phyloP scores from a whole-genome alignment of 2,888 invertebrate species.

The Dione juno region DNA sequence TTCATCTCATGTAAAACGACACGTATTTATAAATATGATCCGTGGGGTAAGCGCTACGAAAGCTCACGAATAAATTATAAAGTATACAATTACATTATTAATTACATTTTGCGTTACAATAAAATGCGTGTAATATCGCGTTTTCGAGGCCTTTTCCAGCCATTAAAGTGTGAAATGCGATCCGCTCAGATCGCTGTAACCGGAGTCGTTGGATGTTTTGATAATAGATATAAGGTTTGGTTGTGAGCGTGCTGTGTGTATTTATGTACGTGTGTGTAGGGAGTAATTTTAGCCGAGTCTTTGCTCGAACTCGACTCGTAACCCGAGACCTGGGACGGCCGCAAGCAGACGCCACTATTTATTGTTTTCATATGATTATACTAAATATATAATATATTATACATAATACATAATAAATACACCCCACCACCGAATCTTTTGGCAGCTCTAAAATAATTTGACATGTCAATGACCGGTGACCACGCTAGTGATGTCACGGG shows the following conservation, averaged over 20 bases:
- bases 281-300: conserved; percentile 83
- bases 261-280: conserved; percentile 75
- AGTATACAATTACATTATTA: conserved; percentile 79
- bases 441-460: conserved; percentile 80
- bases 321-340: conserved; percentile 78
- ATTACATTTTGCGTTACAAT: conserved; percentile 82
- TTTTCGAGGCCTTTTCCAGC: conserved; percentile 84
- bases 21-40: conserved; percentile 81
- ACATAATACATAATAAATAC: conserved; percentile 51
- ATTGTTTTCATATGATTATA: conserved; percentile 79
- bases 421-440: conserved; percentile 70
- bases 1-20: conserved; percentile 73
- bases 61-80: conserved; percentile 74
- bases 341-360: conserved; percentile 80
- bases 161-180: conserved; percentile 83
- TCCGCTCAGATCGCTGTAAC: conserved; percentile 83
- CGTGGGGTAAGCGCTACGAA: conserved; percentile 57
- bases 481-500: conserved; percentile 76
- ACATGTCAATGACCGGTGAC: conserved; percentile 81
- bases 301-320: conserved; percentile 83
- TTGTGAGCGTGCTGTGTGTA: conserved; percentile 73
- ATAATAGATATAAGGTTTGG: conserved; percentile 81
- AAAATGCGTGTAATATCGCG: conserved; percentile 83
- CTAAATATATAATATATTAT: conserved; percentile 35
- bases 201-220: conserved; percentile 82